Percentiles rank a stretch among this genome's conserved stretches.
phyloP scores from a whole-genome alignment of 2,113 vertebrate species.

The Chrysemys picta region DNA sequence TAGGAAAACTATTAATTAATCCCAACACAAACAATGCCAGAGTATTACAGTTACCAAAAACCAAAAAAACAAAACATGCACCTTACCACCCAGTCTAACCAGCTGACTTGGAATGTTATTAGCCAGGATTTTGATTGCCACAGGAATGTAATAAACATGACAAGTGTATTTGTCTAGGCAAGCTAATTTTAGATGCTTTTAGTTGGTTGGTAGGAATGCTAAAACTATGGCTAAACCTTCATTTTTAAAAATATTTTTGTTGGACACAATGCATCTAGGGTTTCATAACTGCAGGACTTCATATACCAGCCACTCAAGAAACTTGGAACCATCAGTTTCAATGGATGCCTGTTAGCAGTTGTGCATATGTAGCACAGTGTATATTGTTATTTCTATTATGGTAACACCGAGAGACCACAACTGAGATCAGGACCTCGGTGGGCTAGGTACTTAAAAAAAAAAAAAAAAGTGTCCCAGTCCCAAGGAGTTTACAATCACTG shows the following conservation, averaged over 20 bases:
- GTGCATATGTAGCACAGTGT: neutral
- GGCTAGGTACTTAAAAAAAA: neutral
- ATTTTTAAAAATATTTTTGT: neutral
- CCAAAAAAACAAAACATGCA: neutral
- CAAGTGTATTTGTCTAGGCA: constrained; percentile 54
- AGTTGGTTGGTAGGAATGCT: constrained; percentile 1
- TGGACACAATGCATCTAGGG: rapidly evolving
- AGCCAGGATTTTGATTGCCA: rapidly evolving
- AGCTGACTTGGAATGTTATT: constrained; percentile 28
- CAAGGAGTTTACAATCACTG: neutral
- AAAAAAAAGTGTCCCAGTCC: neutral
- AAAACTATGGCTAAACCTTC: neutral
- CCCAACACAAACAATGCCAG: constrained; percentile 6
- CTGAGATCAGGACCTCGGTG: neutral
- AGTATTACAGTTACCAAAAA: constrained; percentile 28
- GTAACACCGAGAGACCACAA: neutral
- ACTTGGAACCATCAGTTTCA: neutral
- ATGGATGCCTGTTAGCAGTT: neutral
- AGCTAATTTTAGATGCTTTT: constrained; percentile 58
- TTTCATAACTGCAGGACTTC: rapidly evolving
- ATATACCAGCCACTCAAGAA: rapidly evolving
- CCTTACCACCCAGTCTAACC: constrained; percentile 12
- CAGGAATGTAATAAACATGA: constrained; percentile 59
- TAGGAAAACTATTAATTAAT: constrained; percentile 51
- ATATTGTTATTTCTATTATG: neutral